A percentile compares a stretch with the other conserved stretches of the same genome.
Conservation (phyloP, 23 tunicate species). For the Trididemnum miniatum region DNA sequence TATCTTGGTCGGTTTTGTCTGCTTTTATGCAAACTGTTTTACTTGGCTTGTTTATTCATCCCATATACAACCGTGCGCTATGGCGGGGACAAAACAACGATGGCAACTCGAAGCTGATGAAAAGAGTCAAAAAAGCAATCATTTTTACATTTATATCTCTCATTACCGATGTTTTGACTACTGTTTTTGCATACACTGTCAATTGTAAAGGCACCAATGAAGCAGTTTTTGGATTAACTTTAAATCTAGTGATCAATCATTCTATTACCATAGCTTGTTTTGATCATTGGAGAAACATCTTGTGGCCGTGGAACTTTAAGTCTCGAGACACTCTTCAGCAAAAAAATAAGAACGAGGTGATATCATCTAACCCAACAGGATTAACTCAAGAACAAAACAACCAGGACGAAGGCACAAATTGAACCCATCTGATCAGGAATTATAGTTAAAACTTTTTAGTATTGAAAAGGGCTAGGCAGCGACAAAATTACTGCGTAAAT, state of each 20-base stretch:
- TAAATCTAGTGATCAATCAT: slow-evolving; percentile 53
- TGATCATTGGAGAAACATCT: slow-evolving; percentile 59
- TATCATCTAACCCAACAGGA: too few species aligned
- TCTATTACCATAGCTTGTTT: slow-evolving; percentile 49
- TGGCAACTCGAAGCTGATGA: neutral
- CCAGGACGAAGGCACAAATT: too few species aligned
- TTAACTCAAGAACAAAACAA: too few species aligned
- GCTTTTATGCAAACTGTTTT: slow-evolving; percentile 56
- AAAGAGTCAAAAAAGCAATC: slow-evolving; percentile 53
- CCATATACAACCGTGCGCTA: slow-evolving; percentile 9
- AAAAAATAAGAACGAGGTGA: too few species aligned
- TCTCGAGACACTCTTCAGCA: neutral
- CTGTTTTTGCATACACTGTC: slow-evolving; percentile 5
- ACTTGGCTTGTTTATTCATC: slow-evolving; percentile 57
- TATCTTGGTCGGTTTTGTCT: slow-evolving; percentile 44
- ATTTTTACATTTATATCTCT: slow-evolving; percentile 46
- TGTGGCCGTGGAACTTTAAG: slow-evolving; percentile 46
- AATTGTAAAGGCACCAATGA: neutral
- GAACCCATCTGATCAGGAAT: too few species aligned
- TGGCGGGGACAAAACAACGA: neutral
- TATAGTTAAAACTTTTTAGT: too few species aligned
- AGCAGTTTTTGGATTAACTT: neutral
- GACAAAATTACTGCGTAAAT: too few species aligned
- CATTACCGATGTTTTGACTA: slow-evolving; percentile 40
- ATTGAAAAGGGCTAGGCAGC: too few species aligned